A percentile compares a stretch with the other conserved stretches of the same genome.
phyloP scores from a whole-genome alignment of 1,140 invertebrate genomes.

The Globodera ellingtonae region DNA sequence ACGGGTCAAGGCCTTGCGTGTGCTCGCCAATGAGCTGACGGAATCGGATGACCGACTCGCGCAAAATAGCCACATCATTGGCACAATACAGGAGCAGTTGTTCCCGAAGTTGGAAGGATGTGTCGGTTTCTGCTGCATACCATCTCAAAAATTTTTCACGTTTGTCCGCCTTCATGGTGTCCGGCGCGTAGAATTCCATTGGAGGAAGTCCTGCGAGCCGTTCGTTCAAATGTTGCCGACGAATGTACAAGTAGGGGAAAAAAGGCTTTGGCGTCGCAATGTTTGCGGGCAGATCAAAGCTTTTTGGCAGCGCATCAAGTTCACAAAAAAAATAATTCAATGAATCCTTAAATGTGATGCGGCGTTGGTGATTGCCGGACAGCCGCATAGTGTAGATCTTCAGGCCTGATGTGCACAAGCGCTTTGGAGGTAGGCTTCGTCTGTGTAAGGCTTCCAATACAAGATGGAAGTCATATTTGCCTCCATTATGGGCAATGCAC shows the following conservation, averaged over 20 bases:
- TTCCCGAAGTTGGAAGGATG: not conserved
- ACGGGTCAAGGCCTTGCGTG: not conserved
- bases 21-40: constrained; percentile 10
- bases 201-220: not conserved
- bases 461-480: constrained; percentile 23
- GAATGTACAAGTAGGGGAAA: constrained; percentile 25
- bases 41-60: not conserved
- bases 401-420: constrained; percentile 11
- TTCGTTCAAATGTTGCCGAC: not conserved
- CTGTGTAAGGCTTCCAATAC: constrained; percentile 6
- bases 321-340: constrained; percentile 24
- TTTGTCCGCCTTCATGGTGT: not conserved
- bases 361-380: not conserved
- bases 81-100: not conserved
- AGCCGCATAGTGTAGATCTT: constrained; percentile 22
- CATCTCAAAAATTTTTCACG: not conserved
- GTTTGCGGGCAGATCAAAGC: not conserved
- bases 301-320: constrained; percentile 13
- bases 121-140: not conserved
- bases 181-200: not conserved
- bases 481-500: constrained; percentile 4
- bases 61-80: constrained; percentile 21
- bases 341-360: constrained; percentile 7
- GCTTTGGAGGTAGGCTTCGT: not conserved
- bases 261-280: not conserved